Conservation (phyloP, 2,797 vertebrate species). For the Tapera naevia region DNA sequence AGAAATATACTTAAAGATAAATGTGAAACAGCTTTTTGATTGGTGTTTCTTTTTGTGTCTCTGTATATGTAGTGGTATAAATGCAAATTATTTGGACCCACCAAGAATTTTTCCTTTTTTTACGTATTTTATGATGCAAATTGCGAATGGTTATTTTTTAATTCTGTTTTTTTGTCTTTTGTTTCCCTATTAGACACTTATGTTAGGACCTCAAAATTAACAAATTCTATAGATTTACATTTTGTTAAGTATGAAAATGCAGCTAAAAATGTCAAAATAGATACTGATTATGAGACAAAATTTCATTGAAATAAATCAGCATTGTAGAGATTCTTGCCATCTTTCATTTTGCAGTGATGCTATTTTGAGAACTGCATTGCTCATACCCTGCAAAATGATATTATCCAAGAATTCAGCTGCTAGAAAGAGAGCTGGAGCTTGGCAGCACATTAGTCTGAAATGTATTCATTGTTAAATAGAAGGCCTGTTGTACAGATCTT, state of each 20-base stretch:
- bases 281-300: not conserved
- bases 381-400: conserved; percentile 65
- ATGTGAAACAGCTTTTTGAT: conserved; percentile 4
- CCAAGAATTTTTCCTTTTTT: not conserved
- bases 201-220: not conserved
- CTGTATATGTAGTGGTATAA: not conserved
- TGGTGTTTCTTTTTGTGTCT: not conserved
- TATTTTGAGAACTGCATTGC: conserved; percentile 65
- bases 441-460: conserved; percentile 24
- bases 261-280: not conserved
- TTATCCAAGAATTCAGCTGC: conserved; percentile 67
- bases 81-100: not conserved
- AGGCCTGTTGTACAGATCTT: conserved; percentile 21
- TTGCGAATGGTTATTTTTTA: not conserved
- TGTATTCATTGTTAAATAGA: conserved; percentile 48
- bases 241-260: not conserved
- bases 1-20: not conserved
- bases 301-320: conserved; percentile 54
- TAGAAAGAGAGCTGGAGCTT: conserved; percentile 53
- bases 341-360: conserved; percentile 62
- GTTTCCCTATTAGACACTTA: not conserved
- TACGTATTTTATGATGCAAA: not conserved
- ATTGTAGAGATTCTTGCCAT: conserved; percentile 45
- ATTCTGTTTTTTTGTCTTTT: not conserved
- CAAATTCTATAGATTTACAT: not conserved